These are phyloP conservation scores for Cnemophilus loriae DNA, from an alignment of 2,113 vertebrate genomes.

Conservation along the genomic window DNA sequence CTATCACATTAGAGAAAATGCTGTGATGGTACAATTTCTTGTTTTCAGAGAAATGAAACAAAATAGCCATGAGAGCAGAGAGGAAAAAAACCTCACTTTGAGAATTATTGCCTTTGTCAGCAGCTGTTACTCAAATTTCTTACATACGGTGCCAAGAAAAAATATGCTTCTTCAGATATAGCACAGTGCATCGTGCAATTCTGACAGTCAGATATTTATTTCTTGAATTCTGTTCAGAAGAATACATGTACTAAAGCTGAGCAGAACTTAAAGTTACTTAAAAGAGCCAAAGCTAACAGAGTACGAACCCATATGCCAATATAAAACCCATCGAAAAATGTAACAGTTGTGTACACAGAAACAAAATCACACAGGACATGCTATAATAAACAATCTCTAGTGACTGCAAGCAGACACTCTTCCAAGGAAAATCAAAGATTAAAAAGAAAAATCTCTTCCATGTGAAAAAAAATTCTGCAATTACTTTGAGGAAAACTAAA, in stretches of 20 bases:
- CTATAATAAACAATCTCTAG: not conserved
- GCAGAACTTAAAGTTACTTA: not conserved
- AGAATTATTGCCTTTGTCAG: conserved; percentile 13
- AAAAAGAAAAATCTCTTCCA: not conserved
- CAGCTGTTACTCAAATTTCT: conserved; percentile 23
- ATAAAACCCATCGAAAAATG: not conserved
- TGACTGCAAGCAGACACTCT: not conserved
- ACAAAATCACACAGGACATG: not conserved
- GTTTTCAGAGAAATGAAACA: not conserved
- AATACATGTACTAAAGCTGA: not conserved
- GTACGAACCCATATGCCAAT: not conserved
- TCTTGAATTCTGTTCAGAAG: not conserved
- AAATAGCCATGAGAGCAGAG: not conserved
- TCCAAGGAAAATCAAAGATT: not conserved
- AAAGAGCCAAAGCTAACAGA: not conserved
- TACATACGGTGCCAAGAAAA: conserved; percentile 8
- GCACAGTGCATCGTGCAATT: not conserved
- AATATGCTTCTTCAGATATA: not conserved
- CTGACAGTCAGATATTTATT: not conserved
- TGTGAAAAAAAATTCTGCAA: not conserved
- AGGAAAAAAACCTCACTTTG: not conserved
- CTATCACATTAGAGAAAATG: not conserved
- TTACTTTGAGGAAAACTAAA: not conserved
- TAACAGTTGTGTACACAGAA: not conserved
- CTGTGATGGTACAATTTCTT: not conserved